Base-by-base conservation (phyloP, 2,797 vertebrate genomes). In the Dendrocincla fuliginosa region DNA sequence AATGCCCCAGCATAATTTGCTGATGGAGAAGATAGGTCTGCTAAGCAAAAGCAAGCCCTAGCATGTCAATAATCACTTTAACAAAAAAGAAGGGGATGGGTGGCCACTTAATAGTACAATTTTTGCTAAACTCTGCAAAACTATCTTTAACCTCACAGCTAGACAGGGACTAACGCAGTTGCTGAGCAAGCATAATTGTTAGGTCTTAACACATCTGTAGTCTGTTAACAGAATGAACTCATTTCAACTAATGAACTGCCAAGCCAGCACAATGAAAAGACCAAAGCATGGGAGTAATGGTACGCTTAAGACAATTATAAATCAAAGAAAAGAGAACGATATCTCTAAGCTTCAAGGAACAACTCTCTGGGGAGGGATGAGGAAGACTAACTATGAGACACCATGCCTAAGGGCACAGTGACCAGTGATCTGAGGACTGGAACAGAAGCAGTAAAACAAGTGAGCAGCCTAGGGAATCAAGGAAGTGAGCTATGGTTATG, bases 221-320 rank as follows among this genome's bases (percentile, higher is more conserved):
- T 57, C 79, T 88, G 61, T 59, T 55, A 88, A 86, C n/a, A 68
- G 83, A 91, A 81, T 81, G 70, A 96, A 93, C 69, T 91, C 55
- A 95, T 95, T 95, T 93, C 59, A 91, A 86, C 85, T 88, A 93
- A 93, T 69, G 90, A 91, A 93, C 70, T 91, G 96, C 94, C 94
- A 90, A 95, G 85, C 28, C 70, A 95, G 96, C 85, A 0, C 7
- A 19, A 60, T 2, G 23, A 41, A 73, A 84, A 69, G 69, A 86
- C 61, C 16, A 78, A 69, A 84, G 52, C 59, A 86, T 7, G 13
- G 18, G 35, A 85, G 20, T 93, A 89, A 92, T 1, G 1, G 42
- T 39, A 49, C 13, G 46, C 44, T 83, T 70, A 84, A 89, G 33
- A 94, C 57, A 92, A 93, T 75, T 77, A 85, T 57, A 96, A 94